Base-by-base conservation (phyloP, 2,113 vertebrate genomes). In the Danionella cerebrum region DNA sequence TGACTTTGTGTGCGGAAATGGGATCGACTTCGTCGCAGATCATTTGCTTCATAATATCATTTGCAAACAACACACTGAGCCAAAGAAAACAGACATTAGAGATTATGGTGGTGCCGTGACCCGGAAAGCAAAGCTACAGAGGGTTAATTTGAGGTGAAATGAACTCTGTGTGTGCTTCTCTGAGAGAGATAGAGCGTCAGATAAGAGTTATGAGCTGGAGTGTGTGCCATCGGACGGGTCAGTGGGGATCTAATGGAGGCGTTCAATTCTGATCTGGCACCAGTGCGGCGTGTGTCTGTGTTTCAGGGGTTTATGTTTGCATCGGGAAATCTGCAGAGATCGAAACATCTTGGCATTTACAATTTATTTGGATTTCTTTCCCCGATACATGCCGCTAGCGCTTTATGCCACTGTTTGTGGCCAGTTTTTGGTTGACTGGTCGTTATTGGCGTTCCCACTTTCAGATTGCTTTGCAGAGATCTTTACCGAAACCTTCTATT, bases 81-180 rank as follows among this genome's bases (percentile, higher is more conserved):
- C 57, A 31, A 58, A 58, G 13, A 58, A 58, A 58, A 27, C 54
- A 58, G 54, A 41, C 8, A 44, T 29, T 60, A 60, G 12, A 44
- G 16, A 44, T 22, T 39, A 31, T 60, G 38, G 14, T 25, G 29
- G 57, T 42, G 57, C 39, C 16, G 16, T 44, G 57, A 60, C 57
- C 57, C 57, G 3, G 29, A 29, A 31, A 60, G 25, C 24, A 25
- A 44, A 60, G 39, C 24, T 60, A 60, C 39, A 60, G 57, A 60
- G 39, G 18, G 57, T 44, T 60, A 29, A 60, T 60, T 59, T 39
- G 35, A n/a, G 54, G 54, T 58, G 54, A 58, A 58, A 58, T 11
- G 45, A 48, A 25, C 45, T 53, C 3, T 31, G 48, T 29, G 48
- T 25, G 55, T 58, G 19, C n/a, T n/a, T n/a, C n/a, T n/a, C n/a